A percentile compares a stretch with the other conserved stretches of the same genome.
Conservation (phyloP, 1,140 invertebrate genomes). For the Akabosia matsudoensis region DNA sequence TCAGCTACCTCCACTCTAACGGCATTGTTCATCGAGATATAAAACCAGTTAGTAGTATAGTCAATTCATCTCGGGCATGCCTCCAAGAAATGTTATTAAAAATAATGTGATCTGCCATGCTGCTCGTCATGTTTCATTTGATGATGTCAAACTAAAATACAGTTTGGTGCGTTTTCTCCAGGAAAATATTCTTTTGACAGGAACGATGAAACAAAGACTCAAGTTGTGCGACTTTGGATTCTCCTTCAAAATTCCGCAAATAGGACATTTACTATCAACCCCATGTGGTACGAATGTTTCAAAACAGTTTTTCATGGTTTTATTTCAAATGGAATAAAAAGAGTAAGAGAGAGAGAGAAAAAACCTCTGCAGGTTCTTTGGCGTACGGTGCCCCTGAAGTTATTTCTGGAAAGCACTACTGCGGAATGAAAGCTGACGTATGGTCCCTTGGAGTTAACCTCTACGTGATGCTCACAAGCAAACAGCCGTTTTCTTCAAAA, state of each 20-base stretch:
- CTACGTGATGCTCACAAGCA: background rate
- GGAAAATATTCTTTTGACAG: background rate
- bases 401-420: background rate
- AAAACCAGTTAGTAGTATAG: conserved; percentile 7
- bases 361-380: background rate
- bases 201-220: background rate
- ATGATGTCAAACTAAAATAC: background rate
- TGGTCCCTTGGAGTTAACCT: conserved; percentile 13
- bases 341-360: no score
- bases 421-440: background rate
- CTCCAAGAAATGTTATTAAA: no score
- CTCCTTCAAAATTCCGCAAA: background rate
- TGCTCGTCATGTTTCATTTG: no score
- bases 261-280: background rate
- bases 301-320: no score
- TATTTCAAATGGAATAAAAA: no score
- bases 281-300: conserved; percentile 7
- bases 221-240: conserved; percentile 9
- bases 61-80: background rate
- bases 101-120: no score
- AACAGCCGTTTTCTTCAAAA: background rate
- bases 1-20: background rate
- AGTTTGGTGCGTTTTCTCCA: background rate
- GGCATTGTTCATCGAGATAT: conserved; percentile 15
- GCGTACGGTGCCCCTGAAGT: conserved; percentile 11